Percentiles rank a stretch among this genome's conserved stretches.
Evolutionary conservation across 92 coral and sea anemone species (phyloP).

Genomic region (Galaxea fascicularis): DNA sequence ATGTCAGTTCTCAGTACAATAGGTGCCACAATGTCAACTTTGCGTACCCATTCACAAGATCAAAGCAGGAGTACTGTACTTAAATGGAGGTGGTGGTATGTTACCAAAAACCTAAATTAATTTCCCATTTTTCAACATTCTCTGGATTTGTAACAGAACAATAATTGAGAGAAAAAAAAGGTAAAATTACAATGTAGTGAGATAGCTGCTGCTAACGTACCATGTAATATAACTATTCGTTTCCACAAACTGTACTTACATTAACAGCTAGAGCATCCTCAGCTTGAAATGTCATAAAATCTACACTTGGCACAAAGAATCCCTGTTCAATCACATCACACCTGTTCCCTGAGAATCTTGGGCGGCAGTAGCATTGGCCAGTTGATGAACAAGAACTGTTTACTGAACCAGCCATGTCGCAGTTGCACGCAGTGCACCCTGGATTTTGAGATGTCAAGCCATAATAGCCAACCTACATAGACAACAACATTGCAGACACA

Average conservation of each 20-base stretch:
- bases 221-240: too few relatives aligned
- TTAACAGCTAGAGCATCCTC: conserved; percentile 70
- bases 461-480: conserved; percentile 83
- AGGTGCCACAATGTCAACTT: too few relatives aligned
- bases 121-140: too few relatives aligned
- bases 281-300: conserved; percentile 74
- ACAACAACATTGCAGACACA: background rate
- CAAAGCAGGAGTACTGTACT: too few relatives aligned
- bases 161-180: too few relatives aligned
- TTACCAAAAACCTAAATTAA: too few relatives aligned
- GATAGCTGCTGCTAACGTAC: too few relatives aligned
- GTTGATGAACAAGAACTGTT: conserved; percentile 73
- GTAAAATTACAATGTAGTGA: too few relatives aligned
- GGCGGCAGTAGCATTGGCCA: conserved; percentile 88
- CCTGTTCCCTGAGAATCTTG: conserved; percentile 78
- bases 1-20: too few relatives aligned
- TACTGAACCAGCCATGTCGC: conserved; percentile 82
- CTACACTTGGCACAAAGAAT: conserved; percentile 80
- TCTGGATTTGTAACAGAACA: too few relatives aligned
- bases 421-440: conserved; percentile 83
- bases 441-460: conserved; percentile 75
- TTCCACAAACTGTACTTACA: conserved; percentile 47
- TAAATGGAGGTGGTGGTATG: too few relatives aligned
- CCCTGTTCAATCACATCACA: conserved; percentile 80
- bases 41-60: too few relatives aligned